Evolutionary conservation across 2,797 vertebrate genomes (phyloP).

Genomic region (Tiaroga cobitis): DNA sequence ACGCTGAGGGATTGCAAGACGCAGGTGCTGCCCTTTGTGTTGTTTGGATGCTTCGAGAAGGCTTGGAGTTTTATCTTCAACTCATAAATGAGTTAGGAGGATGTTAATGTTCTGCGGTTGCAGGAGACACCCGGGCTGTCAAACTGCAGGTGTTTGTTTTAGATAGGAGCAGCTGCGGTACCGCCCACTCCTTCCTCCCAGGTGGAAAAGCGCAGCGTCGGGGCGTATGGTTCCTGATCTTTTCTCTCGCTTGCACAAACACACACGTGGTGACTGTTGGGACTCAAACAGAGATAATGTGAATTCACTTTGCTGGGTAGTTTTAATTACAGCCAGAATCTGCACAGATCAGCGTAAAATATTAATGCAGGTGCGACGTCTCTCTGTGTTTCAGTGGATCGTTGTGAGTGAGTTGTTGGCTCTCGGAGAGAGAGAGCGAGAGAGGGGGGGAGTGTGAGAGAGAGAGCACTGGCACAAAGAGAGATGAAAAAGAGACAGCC

Average conservation of each 20-base stretch:
- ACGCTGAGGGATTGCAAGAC: neutral
- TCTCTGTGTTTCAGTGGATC: conserved; percentile 39
- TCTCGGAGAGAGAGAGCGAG: neutral
- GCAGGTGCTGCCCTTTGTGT: conserved; percentile 49
- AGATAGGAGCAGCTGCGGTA: conserved; percentile 50
- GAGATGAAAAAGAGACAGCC: conserved; percentile 36
- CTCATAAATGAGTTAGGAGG: conserved; percentile 52
- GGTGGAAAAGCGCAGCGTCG: conserved; percentile 69
- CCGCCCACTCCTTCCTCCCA: conserved; percentile 32
- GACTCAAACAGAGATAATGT: conserved; percentile 58
- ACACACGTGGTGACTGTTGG: conserved; percentile 47
- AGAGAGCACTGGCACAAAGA: conserved; percentile 22
- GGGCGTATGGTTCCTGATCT: conserved; percentile 23
- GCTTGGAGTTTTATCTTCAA: conserved; percentile 43
- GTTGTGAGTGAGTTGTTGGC: conserved; percentile 55
- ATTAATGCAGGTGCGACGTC: conserved; percentile 63
- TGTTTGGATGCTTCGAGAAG: conserved; percentile 31
- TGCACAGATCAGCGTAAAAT: conserved; percentile 62
- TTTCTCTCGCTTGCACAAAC: conserved; percentile 10
- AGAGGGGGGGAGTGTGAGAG: no score
- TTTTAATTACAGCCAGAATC: conserved; percentile 73
- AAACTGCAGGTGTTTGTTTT: conserved; percentile 55
- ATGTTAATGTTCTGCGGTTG: conserved; percentile 40
- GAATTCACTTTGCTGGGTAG: conserved; percentile 61
- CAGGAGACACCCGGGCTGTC: conserved; percentile 47